phyloP scores from a whole-genome alignment of 2,113 vertebrate species.

The Pao palembangensis region DNA sequence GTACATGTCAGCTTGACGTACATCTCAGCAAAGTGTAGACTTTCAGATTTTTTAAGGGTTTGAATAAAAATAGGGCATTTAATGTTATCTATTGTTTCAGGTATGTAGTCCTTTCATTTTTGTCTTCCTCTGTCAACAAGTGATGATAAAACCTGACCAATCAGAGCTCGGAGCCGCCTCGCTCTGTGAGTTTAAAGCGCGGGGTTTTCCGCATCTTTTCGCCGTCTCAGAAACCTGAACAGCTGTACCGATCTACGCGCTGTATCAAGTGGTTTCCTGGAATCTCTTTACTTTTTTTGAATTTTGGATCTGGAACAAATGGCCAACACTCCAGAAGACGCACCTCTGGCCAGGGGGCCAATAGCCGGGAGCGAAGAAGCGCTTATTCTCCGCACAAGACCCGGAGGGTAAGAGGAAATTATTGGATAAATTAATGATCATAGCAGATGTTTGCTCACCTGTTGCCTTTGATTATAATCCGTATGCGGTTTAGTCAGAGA shows the following conservation, averaged over 20 bases:
- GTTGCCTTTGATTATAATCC: not conserved
- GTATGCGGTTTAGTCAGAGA: not conserved
- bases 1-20: too few species aligned
- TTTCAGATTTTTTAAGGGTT: too few species aligned
- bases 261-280: accelerated
- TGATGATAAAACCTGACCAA: slow-evolving; percentile 59
- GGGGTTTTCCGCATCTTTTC: slow-evolving; percentile 25
- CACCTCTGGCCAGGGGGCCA: slow-evolving; percentile 18
- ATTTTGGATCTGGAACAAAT: slow-evolving; percentile 18
- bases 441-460: not conserved
- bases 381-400: not conserved
- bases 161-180: slow-evolving; percentile 30
- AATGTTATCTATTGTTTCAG: too few species aligned
- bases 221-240: slow-evolving; percentile 20
- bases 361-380: slow-evolving; percentile 36
- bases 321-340: slow-evolving; percentile 20
- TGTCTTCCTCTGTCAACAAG: slow-evolving; percentile 65
- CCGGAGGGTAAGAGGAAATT: slow-evolving; percentile 41
- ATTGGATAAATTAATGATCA: too few species aligned
- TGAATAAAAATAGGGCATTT: too few species aligned
- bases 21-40: too few species aligned
- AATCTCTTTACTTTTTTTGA: slow-evolving; percentile 4
- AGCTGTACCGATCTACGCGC: slow-evolving; percentile 14
- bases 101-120: not conserved
- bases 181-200: not conserved